Evolutionary conservation across 1,140 invertebrate species (phyloP), one percentile per base, ranked within the genome.

Genomic region (Andricus grossulariae): DNA sequence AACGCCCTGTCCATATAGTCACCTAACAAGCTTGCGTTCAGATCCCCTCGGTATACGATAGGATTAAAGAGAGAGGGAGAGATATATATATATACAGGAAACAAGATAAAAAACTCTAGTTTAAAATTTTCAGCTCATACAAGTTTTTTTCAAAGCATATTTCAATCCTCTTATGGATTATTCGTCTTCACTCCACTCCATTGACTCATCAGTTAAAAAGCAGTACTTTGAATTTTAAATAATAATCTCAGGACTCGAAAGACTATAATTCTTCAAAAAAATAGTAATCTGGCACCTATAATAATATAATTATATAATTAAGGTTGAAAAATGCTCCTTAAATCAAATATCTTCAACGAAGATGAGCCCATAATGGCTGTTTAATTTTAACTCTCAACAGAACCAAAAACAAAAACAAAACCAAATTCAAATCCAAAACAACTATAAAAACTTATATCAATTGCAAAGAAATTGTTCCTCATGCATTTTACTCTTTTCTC

Each of bases 1-100:
- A 74, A 80, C 80, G 77, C 83, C 80, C 82, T 82, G 71, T 74
- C 75, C 80, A 79, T 83, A 79, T 83, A 83, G 39, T 78, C 74
- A 75, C 77, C 73, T 80, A 79, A 84, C 77, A 80, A 84, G 80
- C 79, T 80, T 74, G 72, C 77, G 77, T 79, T 80, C 78, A 71
- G 76, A 81, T 73, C 79, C 80, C 78, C 79, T 82, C 73, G 73
- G 76, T 82, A 76, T 79, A 74, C 80, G 57, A 60, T 60, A 60
- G 57, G 80, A 82, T 82, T 83, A 83, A 80, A 83, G 76, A 77
- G 78, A 81, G 77, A 79, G 71, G 74, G 76, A 73, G 57, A 32
- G 57, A 39, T 6, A 60, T 16, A 57, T 19, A 57, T 12, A 12
- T 7, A 32, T 60, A 12, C 5, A 39, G 12, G 21, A 60, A 60